A percentile compares a stretch with the other conserved stretches of the same genome.
Evolutionary conservation across 2,113 vertebrate species (phyloP).

Genomic region (Rhodinocichla rosea): DNA sequence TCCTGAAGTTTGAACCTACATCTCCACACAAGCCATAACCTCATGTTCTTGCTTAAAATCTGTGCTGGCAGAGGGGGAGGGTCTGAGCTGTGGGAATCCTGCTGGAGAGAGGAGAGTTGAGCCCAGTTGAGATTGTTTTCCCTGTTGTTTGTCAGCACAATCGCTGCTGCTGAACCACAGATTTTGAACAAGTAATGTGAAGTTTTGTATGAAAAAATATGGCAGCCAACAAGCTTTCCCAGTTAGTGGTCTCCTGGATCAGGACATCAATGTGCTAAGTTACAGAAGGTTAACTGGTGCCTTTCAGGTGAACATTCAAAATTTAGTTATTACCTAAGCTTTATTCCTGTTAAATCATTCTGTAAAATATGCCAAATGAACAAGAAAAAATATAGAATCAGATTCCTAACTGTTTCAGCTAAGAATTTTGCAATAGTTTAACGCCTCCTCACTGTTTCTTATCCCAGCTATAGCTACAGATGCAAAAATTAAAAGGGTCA

Average conservation of each 20-base stretch:
- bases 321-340: background rate
- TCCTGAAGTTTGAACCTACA: background rate
- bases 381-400: background rate
- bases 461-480: background rate
- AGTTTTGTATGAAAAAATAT: background rate
- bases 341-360: background rate
- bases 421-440: background rate
- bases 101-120: background rate
- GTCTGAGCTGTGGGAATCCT: background rate
- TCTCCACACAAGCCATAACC: background rate
- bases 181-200: background rate
- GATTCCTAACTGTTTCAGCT: background rate
- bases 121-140: background rate
- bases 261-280: background rate
- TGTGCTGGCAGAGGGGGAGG: background rate
- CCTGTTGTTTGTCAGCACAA: rapidly evolving
- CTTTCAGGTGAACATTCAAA: background rate
- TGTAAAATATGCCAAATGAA: background rate
- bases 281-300: background rate
- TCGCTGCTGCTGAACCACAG: background rate
- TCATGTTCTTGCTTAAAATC: background rate
- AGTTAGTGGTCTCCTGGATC: background rate
- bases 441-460: background rate
- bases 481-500: background rate
- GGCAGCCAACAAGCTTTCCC: background rate